Evolutionary conservation across 2,797 vertebrate species (phyloP), one percentile per base, ranked within the genome.

Genomic region (Gadopsis bispinosus): DNA sequence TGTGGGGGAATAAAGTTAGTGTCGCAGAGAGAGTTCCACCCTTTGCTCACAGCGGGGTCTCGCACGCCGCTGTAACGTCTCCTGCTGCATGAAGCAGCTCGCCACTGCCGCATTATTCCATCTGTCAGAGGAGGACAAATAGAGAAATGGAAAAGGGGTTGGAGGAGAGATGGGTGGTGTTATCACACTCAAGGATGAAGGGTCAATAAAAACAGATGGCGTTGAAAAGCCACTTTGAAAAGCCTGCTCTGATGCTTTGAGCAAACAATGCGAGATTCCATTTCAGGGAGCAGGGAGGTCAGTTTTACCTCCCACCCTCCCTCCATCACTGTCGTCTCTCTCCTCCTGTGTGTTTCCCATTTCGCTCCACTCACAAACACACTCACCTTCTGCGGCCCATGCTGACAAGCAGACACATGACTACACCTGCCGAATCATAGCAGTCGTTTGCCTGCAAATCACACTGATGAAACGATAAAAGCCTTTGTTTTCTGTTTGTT

Each of bases 121-220:
- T 73, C 75, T 66, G 69, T 83, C 73, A 77, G 54, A 75, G 65
- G 53, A 66, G 48, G 20, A 68, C 61, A 70, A 79, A 83, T 61
- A 37, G 47, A 85, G 77, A 75, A 77, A 77, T 20, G 68, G 59
- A 39, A 58, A 41, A 47, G 48, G 48, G 62, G 60, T 60, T 11
- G 12, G 51, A 73, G 53, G 19, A 66, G 41, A 64, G 77, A 66
- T 12, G 37, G 64, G 50, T 2, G 2, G 39, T 13, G 14, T 66
- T 83, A 80, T 86, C 64, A 68, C 67, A 64, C 79, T 66, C 75
- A 74, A 82, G 79, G 81, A 83, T 76, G 78, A 87, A 64, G 84
- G 85, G 89, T 93, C 89, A 88, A 75, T 79, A 66, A 75, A 90
- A 88, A 75, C 82, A 88, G 79, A 87, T 71, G 75, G 74, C 3